A percentile compares a stretch with the other conserved stretches of the same genome.
Evolutionary conservation across 2,797 vertebrate genomes (phyloP).

Genomic region (Linurgus olivaceus): DNA sequence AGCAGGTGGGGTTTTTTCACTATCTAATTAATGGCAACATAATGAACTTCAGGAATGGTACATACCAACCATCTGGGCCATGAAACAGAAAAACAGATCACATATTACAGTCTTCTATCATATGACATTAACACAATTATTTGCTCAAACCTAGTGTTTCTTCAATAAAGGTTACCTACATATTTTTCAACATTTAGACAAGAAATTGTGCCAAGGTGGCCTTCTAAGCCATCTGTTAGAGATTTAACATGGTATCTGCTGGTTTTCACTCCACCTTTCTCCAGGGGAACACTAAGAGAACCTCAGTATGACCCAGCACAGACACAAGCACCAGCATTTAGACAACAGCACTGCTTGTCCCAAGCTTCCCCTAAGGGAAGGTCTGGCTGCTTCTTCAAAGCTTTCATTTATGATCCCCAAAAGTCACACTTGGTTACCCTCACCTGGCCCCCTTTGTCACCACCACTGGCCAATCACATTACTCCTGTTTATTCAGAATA

Average conservation of each 20-base stretch:
- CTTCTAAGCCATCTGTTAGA: background rate
- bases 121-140: background rate
- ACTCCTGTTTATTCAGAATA: background rate
- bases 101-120: background rate
- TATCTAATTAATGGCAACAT: background rate
- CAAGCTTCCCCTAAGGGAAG: background rate
- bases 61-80: background rate
- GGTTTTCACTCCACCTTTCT: background rate
- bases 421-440: background rate
- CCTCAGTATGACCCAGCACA: fast-evolving
- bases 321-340: background rate
- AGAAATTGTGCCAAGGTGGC: background rate
- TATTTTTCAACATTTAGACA: background rate
- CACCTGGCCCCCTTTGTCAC: background rate
- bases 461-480: background rate
- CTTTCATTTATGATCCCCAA: background rate
- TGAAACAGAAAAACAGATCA: background rate
- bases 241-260: background rate
- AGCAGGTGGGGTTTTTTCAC: background rate
- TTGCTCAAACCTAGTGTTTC: background rate
- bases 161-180: background rate
- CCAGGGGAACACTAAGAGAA: background rate
- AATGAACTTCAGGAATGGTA: background rate
- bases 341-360: background rate
- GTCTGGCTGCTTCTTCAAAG: background rate